Conservation (phyloP, 2,888 invertebrate genomes). For the Mactromeris polynyma region DNA sequence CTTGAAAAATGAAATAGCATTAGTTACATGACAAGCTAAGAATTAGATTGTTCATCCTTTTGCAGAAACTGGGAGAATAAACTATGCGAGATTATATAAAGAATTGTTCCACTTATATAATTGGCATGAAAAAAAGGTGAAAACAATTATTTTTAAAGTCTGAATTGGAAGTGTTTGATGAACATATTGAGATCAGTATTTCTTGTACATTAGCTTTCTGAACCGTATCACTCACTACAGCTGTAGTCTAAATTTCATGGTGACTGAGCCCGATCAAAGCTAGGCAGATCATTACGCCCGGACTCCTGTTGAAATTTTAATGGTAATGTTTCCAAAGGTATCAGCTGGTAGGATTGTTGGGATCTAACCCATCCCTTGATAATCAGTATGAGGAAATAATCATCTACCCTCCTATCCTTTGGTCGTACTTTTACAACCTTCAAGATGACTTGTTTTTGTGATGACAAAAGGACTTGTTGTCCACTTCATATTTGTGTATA, state of each 20-base stretch:
- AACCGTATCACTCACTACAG: constrained; percentile 19
- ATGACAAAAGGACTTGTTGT: neutral
- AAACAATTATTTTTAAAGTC: neutral
- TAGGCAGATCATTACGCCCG: neutral
- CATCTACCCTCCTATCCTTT: neutral
- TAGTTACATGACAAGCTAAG: too few relatives aligned
- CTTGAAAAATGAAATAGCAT: too few relatives aligned
- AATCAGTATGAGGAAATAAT: neutral
- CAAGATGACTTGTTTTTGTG: neutral
- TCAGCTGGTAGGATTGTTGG: constrained; percentile 1
- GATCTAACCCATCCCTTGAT: neutral
- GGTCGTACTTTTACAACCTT: neutral
- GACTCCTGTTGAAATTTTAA: constrained; percentile 15
- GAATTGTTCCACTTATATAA: too few relatives aligned
- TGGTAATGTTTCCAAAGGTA: neutral
- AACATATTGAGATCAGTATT: neutral
- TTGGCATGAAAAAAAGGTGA: too few relatives aligned
- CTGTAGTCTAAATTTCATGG: constrained; percentile 40
- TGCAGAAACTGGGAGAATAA: too few relatives aligned
- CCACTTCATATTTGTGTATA: neutral
- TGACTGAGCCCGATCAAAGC: constrained; percentile 32
- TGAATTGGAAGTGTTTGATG: neutral
- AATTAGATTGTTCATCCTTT: too few relatives aligned
- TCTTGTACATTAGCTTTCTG: neutral
- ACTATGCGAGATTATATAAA: too few relatives aligned